Base-by-base conservation (phyloP, 2,888 invertebrate species). In the Pyrochroa serraticornis region DNA sequence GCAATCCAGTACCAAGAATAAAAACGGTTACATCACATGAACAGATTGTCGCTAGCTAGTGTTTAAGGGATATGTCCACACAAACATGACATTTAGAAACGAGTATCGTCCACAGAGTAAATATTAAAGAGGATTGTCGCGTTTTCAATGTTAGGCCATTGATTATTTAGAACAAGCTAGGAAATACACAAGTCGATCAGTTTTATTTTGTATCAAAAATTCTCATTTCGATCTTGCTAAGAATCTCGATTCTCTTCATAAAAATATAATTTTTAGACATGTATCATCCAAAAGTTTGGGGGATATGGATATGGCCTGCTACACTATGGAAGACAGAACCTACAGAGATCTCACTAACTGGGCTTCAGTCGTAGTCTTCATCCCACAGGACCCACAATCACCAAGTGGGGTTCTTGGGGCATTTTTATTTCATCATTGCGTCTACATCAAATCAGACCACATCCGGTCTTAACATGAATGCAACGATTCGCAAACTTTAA, bases 131-230 rank as follows among this genome's bases (percentile, higher is more conserved):
- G 74, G 78, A 78, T 78, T 78, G 78, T 78, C 78, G 75, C 75
- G 73, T 73, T 77, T 73, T 77, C 76, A 77, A 76, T 75, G 77
- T 78, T 78, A 78, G 78, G 78, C 78, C 78, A 77, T 78, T 74
- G 74, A 76, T 73, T 73, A 68, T 74, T 75, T 74, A 75, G 70
- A 75, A 75, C 71, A 71, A 74, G 71, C 73, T 75, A 72, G 67
- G 69, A 72, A 71, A 68, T 67, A 62, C 54, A 58, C 62, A 59
- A 63, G 56, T 58, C 47, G 55, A 58, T 56, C 56, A 61, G 42
- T 49, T 38, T 60, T 64, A 49, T 60, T 60, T 68, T 66, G 70
- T 71, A 71, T 71, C 67, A 71, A 69, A 71, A 70, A 58, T n/a
- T 60, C 55, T 66, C 58, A 62, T 56, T 22, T 22, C 43, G 53